Conservation (phyloP, 2,888 invertebrate species). For the Caenorhabditis sp. region DNA sequence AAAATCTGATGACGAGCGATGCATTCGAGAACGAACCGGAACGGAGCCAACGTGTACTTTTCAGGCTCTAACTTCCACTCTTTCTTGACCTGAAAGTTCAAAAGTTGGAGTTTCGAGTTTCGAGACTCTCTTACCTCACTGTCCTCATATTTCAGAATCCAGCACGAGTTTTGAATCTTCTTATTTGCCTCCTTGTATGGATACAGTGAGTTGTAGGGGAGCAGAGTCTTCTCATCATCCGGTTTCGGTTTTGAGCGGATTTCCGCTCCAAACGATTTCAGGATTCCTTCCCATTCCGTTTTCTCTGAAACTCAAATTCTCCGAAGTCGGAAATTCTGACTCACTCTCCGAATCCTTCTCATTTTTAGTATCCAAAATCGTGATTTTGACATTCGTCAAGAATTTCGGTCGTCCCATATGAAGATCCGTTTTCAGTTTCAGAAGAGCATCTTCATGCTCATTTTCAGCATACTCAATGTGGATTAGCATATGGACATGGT, state of each 20-base stretch:
- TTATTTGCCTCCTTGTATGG: not conserved
- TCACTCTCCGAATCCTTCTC: constrained; percentile 13
- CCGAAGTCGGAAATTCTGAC: not conserved
- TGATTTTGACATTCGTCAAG: not conserved
- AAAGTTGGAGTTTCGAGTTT: not conserved
- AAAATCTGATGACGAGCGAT: constrained; percentile 16
- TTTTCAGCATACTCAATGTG: constrained; percentile 13
- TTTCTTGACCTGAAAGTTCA: not conserved
- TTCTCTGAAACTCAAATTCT: constrained; percentile 3
- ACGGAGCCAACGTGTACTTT: constrained; percentile 9
- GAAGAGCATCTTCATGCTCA: constrained; percentile 11
- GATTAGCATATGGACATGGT: constrained; percentile 12
- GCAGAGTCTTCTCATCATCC: not conserved
- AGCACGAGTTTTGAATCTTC: constrained; percentile 26
- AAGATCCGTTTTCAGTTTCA: constrained; percentile 25
- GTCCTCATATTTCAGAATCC: constrained; percentile 26
- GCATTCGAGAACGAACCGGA: constrained; percentile 14
- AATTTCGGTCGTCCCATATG: constrained; percentile 27
- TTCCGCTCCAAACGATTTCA: constrained; percentile 14
- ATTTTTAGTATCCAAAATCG: constrained; percentile 6
- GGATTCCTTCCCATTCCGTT: constrained; percentile 19
- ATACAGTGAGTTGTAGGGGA: constrained; percentile 8
- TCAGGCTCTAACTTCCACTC: not conserved
- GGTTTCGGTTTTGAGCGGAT: not conserved
- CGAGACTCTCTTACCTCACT: not conserved